Conservation (phyloP, 2,888 invertebrate genomes). For the Anorthoa munda region DNA sequence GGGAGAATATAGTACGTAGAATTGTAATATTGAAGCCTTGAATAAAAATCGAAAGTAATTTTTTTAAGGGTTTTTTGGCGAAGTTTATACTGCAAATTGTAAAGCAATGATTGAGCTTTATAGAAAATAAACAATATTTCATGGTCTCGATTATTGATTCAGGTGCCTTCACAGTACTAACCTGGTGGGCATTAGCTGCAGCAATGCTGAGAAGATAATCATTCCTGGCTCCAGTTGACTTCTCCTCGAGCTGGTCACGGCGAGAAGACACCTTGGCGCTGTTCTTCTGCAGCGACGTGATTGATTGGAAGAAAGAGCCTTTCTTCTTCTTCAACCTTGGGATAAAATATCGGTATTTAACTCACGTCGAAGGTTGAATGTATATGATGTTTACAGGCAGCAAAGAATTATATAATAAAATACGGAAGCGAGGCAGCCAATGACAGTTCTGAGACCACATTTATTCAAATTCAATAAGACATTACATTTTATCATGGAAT, state of each 20-base stretch:
- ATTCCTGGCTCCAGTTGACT: conserved; percentile 98
- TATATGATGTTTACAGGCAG: not conserved
- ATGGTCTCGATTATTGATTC: no score
- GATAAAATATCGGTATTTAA: conserved; percentile 57
- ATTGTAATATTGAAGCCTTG: no score
- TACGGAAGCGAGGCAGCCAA: not conserved
- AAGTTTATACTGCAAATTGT: no score
- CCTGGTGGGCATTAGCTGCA: conserved; percentile 98
- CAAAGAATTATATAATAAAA: no score
- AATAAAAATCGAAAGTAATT: no score
- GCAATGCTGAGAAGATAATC: conserved; percentile 98
- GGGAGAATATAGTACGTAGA: no score
- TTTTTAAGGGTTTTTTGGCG: no score
- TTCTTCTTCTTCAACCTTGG: conserved; percentile 97
- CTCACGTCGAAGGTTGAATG: not conserved
- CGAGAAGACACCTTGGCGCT: conserved; percentile 98
- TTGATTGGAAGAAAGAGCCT: conserved; percentile 98
- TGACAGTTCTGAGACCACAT: not conserved
- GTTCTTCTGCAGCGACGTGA: conserved; percentile 98
- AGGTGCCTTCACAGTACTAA: conserved; percentile 68
- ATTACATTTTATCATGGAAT: not conserved
- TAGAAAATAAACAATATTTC: no score
- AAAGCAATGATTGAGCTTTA: no score
- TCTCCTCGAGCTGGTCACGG: conserved; percentile 97
- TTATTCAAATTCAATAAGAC: not conserved